phyloP scores from a whole-genome alignment of 2,113 vertebrate species.

The Percina caprodes region DNA sequence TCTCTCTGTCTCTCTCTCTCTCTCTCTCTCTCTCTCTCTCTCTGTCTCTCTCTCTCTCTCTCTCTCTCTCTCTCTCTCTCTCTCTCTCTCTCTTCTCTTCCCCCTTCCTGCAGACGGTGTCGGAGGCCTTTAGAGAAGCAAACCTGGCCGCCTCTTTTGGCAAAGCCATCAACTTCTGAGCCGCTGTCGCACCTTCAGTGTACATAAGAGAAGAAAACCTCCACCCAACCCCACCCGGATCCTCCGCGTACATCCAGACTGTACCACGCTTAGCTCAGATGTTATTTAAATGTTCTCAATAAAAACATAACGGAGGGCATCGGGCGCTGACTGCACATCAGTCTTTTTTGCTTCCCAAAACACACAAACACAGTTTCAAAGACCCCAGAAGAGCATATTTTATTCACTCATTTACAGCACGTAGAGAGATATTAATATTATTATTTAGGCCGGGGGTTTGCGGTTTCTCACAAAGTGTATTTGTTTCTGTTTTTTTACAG shows the following conservation, averaged over 20 bases:
- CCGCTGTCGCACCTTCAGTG: conserved; percentile 53
- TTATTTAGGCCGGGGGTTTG: not conserved
- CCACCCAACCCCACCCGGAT: not conserved
- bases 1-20: not conserved
- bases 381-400: not conserved
- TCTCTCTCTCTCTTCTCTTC: fast-evolving
- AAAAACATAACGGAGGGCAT: conserved; percentile 39
- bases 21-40: not conserved
- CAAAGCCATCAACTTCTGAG: conserved; percentile 98
- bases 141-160: conserved; percentile 97
- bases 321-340: conserved; percentile 50
- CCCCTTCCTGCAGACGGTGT: conserved; percentile 89
- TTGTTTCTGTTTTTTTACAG: conserved; percentile 36
- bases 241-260: conserved; percentile 24
- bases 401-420: not conserved
- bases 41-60: fast-evolving
- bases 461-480: not conserved
- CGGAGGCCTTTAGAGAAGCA: conserved; percentile 99
- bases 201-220: conserved; percentile 55
- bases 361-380: conserved; percentile 15
- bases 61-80: no score
- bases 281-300: conserved; percentile 76
- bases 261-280: conserved; percentile 48
- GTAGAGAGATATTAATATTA: conserved; percentile 3
- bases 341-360: conserved; percentile 32